Evolutionary conservation across 1,140 invertebrate genomes (phyloP).

Genomic region (Drosophila bocki): DNA sequence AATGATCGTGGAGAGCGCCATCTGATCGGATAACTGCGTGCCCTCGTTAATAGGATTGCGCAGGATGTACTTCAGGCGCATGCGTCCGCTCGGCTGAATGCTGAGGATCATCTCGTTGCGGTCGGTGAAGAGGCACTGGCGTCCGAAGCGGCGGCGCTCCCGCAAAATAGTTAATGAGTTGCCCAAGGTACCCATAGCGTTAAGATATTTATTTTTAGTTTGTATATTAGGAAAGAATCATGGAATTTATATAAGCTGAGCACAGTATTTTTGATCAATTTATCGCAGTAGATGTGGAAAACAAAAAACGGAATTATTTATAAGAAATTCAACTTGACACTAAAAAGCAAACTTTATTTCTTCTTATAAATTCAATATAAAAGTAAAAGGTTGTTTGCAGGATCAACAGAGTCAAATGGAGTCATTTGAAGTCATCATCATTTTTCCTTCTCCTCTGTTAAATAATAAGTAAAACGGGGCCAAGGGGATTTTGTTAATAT

Average conservation of each 20-base stretch:
- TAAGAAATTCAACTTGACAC: neutral
- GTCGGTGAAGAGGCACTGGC: slow-evolving; percentile 90
- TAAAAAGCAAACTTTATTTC: neutral
- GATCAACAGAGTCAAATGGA: too few species aligned
- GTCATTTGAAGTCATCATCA: neutral
- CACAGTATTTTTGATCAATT: neutral
- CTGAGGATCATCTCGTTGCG: slow-evolving; percentile 90
- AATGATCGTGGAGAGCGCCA: slow-evolving; percentile 88
- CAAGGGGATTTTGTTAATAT: neutral
- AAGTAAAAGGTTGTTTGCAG: too few species aligned
- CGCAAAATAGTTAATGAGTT: slow-evolving; percentile 85
- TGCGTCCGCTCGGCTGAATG: slow-evolving; percentile 86
- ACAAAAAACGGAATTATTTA: neutral
- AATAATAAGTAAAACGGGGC: neutral
- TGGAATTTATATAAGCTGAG: neutral
- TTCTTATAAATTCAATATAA: too few species aligned
- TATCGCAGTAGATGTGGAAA: slow-evolving; percentile 1
- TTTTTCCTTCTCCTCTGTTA: neutral
- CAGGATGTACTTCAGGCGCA: slow-evolving; percentile 88
- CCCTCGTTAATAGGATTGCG: slow-evolving; percentile 88
- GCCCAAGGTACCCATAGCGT: slow-evolving; percentile 24
- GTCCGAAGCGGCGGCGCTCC: slow-evolving; percentile 89
- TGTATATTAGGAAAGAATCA: neutral
- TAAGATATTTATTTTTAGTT: too few species aligned
- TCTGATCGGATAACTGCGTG: slow-evolving; percentile 87